Percentiles rank a stretch among this genome's conserved stretches.
phyloP scores from a whole-genome alignment of 2,888 invertebrate genomes.

The Clistopyga incitator region DNA sequence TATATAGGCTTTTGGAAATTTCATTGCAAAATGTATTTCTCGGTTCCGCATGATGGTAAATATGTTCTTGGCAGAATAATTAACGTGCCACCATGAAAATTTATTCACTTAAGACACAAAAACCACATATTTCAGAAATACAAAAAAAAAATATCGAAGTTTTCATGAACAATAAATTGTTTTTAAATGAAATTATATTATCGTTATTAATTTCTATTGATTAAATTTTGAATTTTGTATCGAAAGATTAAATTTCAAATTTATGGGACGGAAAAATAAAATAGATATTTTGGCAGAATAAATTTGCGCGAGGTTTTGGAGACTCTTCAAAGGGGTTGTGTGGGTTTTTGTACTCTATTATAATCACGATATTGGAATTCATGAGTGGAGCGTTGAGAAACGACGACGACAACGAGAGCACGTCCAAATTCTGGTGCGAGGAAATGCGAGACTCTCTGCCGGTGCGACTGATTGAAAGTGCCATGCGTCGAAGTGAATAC shows the following conservation, averaged over 20 bases:
- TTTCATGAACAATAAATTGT: neutral
- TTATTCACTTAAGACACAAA: too few species aligned
- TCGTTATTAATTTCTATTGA: too few species aligned
- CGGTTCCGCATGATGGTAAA: too few species aligned
- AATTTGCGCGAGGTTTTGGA: conserved; percentile 10
- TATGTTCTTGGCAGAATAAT: too few species aligned
- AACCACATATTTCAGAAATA: too few species aligned
- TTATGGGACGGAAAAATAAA: conserved; percentile 17
- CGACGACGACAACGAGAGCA: conserved; percentile 20
- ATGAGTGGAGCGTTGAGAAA: conserved; percentile 59
- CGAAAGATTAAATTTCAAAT: neutral
- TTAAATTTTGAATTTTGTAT: too few species aligned
- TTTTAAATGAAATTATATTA: too few species aligned
- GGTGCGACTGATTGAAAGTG: conserved; percentile 63
- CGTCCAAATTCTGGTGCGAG: conserved; percentile 55
- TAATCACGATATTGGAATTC: conserved; percentile 54
- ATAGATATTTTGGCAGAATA: neutral
- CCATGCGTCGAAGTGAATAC: conserved; percentile 67
- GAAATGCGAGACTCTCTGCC: conserved; percentile 50
- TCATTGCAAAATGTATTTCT: neutral
- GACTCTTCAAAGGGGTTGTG: conserved; percentile 28
- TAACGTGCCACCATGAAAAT: too few species aligned
- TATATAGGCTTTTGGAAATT: neutral
- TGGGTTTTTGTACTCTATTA: conserved; percentile 28
- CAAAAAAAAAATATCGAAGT: neutral